Percentiles rank a stretch among this genome's conserved stretches.
Evolutionary conservation across 2,797 vertebrate species (phyloP).

Genomic region (Synaphobranchus kaupii): DNA sequence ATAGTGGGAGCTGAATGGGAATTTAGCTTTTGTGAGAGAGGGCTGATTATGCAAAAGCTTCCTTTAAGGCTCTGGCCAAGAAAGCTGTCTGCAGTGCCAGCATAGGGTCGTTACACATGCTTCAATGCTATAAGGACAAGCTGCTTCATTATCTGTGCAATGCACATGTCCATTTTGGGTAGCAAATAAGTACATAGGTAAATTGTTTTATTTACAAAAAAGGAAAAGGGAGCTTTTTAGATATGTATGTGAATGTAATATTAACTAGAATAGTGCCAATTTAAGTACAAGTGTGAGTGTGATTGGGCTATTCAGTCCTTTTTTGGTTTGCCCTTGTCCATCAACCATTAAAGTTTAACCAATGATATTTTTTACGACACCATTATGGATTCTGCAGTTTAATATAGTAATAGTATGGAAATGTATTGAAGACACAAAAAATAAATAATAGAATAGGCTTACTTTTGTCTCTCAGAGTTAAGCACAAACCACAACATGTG

Average conservation of each 20-base stretch:
- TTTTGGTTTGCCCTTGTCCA: neutral
- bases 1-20: conserved; percentile 13
- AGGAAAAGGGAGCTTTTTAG: neutral
- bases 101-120: neutral
- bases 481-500: neutral
- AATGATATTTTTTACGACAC: neutral
- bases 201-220: conserved; percentile 35
- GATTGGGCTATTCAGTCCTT: neutral
- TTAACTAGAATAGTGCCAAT: neutral
- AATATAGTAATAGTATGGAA: neutral
- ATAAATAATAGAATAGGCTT: neutral
- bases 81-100: neutral
- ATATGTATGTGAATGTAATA: neutral
- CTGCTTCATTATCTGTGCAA: conserved; percentile 54
- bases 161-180: conserved; percentile 56
- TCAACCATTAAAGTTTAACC: neutral
- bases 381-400: neutral
- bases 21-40: conserved; percentile 15
- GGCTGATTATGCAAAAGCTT: conserved; percentile 15
- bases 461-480: neutral
- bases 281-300: neutral
- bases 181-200: conserved; percentile 27
- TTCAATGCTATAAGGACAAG: conserved; percentile 46
- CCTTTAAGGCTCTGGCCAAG: neutral
- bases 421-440: neutral